Evolutionary conservation across 2,113 vertebrate genomes (phyloP), one percentile per base, ranked within the genome.

Genomic region (Pycnonotus jocosus): DNA sequence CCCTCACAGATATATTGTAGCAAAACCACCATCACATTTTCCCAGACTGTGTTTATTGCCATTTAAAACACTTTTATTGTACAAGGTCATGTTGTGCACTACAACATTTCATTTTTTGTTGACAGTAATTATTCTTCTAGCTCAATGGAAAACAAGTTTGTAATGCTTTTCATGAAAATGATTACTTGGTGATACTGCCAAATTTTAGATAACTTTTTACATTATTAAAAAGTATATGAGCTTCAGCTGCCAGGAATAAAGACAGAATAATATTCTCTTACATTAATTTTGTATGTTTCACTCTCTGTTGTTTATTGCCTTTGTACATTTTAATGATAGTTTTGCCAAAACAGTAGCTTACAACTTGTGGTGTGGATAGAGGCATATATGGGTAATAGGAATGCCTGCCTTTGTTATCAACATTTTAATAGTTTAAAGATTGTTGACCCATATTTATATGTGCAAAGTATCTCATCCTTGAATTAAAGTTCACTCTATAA

Each of bases 51-150:
- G 58, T 92, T 96, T 86, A 80, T 93, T 96, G 53, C 51, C 51
- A 73, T 92, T 96, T 94, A 90, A 93, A 95, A 65, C 21, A 74
- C 33, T 94, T 97, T 64, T 77, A 40, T 83, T 1, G 23, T 84
- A 48, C 0, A 16, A 81, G 69, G 81, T 92, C 56, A 66, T 83
- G 54, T 54, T 77, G 7, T n/a, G 35, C 68, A 61, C 30, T 64
- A 35, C 15, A 90, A 38, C 20, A 35, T 82, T 79, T 72, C 23
- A 53, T 76, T 93, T 90, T 77, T 73, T 9, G 28, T 61, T 87
- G 53, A 21, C 13, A 60, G n/a, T 62, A 86, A 62, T 77, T 94
- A 48, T 50, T 86, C 38, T 82, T 90, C 28, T 11, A 65, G 27
- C 25, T 71, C 68, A 37, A 60, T 81, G 83, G 80, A 86, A 87